These are phyloP conservation scores for Temnothorax nylanderi DNA, from an alignment of 1,140 invertebrate species.

Conservation along the genomic window DNA sequence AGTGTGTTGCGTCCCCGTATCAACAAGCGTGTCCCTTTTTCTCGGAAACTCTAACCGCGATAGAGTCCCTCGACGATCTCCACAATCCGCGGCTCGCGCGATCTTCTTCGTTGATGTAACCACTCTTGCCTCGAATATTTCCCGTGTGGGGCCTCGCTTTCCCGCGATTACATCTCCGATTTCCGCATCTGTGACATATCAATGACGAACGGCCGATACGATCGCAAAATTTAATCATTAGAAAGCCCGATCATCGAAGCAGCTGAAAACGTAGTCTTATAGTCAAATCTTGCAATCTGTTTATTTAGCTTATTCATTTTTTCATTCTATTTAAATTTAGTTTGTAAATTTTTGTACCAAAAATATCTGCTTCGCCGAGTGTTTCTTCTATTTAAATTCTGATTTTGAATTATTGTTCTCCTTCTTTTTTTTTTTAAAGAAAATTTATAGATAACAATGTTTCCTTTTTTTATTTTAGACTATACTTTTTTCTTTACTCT, in stretches of 20 bases:
- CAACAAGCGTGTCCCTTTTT: conserved; percentile 43
- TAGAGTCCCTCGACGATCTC: conserved; percentile 2
- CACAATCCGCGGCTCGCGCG: not conserved
- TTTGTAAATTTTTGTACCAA: not conserved
- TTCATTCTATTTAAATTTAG: not conserved
- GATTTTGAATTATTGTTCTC: not conserved
- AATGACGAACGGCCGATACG: not conserved
- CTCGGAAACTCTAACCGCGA: conserved; percentile 28
- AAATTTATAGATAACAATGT: not conserved
- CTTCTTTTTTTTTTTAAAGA: not conserved
- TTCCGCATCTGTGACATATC: conserved; percentile 10
- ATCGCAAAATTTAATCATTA: not conserved
- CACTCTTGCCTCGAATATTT: not conserved
- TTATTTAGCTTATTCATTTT: not conserved
- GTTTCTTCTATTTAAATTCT: not conserved
- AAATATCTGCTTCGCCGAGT: not conserved
- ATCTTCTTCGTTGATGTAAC: conserved; percentile 58
- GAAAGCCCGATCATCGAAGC: not conserved
- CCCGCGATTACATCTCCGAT: not conserved
- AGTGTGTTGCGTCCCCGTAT: conserved; percentile 47
- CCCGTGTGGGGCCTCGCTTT: not conserved
- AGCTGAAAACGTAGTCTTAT: not conserved
- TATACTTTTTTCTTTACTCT: not conserved
- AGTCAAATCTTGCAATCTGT: not conserved
- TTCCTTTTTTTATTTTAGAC: not conserved